Evolutionary conservation across 2,113 vertebrate genomes (phyloP).

Genomic region (Syngnathus scovelli): DNA sequence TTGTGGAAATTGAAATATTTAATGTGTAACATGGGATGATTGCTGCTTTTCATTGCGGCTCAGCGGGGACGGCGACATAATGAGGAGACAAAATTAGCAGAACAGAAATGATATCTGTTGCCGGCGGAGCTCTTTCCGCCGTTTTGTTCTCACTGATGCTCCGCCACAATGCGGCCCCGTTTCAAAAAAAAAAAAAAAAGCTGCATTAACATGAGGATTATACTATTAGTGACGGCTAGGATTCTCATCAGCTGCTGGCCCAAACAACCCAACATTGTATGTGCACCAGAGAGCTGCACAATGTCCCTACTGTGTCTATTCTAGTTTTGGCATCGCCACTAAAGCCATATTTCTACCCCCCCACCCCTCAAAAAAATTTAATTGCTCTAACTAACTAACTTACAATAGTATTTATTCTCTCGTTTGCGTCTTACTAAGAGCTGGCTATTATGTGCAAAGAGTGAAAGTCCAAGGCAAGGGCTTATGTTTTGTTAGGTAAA

Average conservation of each 20-base stretch:
- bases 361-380: background rate
- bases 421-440: background rate
- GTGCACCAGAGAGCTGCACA: conserved; percentile 3
- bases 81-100: conserved; percentile 47
- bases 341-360: background rate
- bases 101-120: conserved; percentile 29
- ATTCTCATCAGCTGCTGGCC: conserved; percentile 44
- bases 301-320: conserved; percentile 8
- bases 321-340: background rate
- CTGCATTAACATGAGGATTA: conserved; percentile 61
- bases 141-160: conserved; percentile 39
- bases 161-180: conserved; percentile 41
- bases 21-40: conserved; percentile 47
- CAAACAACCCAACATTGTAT: conserved; percentile 12
- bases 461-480: too few species aligned
- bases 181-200: conserved; percentile 23
- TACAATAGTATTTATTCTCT: too few species aligned
- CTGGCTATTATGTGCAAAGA: too few species aligned
- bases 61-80: conserved; percentile 32
- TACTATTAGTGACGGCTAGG: conserved; percentile 46
- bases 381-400: background rate
- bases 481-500: too few species aligned
- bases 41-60: conserved; percentile 41
- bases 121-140: conserved; percentile 29
- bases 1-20: conserved; percentile 53